phyloP scores from a whole-genome alignment of 64 coral and sea anemone species.

The Dendrophyllia cribrosa region DNA sequence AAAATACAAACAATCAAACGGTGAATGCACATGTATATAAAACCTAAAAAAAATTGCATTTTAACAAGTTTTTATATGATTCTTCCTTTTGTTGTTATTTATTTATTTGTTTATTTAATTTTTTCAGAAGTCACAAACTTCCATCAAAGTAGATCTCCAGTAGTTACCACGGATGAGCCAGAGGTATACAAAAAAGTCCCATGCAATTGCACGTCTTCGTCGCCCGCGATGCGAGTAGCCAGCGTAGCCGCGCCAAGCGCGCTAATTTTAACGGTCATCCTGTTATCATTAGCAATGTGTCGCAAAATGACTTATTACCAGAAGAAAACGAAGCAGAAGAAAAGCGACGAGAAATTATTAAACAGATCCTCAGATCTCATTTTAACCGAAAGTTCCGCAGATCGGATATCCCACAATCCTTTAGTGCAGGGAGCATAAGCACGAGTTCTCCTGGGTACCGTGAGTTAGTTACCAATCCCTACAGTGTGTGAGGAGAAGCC shows the following conservation, averaged over 20 bases:
- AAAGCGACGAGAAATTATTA: background rate
- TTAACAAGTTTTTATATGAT: too few species aligned
- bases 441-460: background rate
- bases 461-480: constrained; percentile 1
- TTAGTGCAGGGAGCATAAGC: background rate
- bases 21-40: background rate
- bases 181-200: background rate
- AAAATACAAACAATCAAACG: too few species aligned
- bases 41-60: background rate
- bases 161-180: background rate
- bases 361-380: background rate
- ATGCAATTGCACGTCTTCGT: background rate
- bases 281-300: constrained; percentile 18
- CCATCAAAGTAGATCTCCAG: background rate
- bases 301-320: constrained; percentile 28
- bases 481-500: background rate
- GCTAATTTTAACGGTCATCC: constrained; percentile 13
- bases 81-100: too few species aligned
- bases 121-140: background rate
- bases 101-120: background rate
- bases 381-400: background rate
- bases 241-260: constrained; percentile 20
- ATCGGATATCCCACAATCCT: background rate
- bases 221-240: constrained; percentile 45
- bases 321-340: background rate